phyloP scores from a whole-genome alignment of 1,140 invertebrate species.

The Parapsyche elsis region DNA sequence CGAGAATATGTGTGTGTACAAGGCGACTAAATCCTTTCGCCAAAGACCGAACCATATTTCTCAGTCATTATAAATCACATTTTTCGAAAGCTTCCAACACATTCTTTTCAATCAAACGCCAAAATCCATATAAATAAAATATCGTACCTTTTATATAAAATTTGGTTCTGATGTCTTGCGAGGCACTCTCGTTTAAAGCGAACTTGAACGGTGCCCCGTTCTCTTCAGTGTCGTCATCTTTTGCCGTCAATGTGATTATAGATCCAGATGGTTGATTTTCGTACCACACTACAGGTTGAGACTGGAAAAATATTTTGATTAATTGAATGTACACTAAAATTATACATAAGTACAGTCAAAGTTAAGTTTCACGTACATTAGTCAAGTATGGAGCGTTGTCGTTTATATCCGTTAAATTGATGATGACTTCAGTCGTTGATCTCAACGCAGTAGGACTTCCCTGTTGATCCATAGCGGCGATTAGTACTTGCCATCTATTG shows the following conservation, averaged over 20 bases:
- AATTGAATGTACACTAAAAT: constrained; percentile 38
- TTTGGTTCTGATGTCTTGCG: constrained; percentile 75
- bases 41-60: neutral
- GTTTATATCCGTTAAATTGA: constrained; percentile 86
- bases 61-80: neutral
- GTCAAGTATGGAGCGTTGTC: constrained; percentile 90
- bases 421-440: constrained; percentile 76
- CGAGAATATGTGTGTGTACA: neutral
- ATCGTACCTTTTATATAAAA: constrained; percentile 71
- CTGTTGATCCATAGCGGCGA: constrained; percentile 85
- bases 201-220: constrained; percentile 88
- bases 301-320: constrained; percentile 60
- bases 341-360: neutral
- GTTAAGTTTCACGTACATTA: constrained; percentile 69
- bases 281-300: constrained; percentile 82
- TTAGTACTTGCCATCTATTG: constrained; percentile 84
- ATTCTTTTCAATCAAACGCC: neutral
- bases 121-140: neutral
- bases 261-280: constrained; percentile 79
- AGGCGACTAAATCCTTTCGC: neutral
- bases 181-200: constrained; percentile 74
- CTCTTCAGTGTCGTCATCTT: constrained; percentile 79
- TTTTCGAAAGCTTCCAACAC: neutral
- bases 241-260: constrained; percentile 78
- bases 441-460: constrained; percentile 72